A percentile compares a stretch with the other conserved stretches of the same genome.
phyloP scores from a whole-genome alignment of 1,140 invertebrate species.

The Rhopalosiphum padi region DNA sequence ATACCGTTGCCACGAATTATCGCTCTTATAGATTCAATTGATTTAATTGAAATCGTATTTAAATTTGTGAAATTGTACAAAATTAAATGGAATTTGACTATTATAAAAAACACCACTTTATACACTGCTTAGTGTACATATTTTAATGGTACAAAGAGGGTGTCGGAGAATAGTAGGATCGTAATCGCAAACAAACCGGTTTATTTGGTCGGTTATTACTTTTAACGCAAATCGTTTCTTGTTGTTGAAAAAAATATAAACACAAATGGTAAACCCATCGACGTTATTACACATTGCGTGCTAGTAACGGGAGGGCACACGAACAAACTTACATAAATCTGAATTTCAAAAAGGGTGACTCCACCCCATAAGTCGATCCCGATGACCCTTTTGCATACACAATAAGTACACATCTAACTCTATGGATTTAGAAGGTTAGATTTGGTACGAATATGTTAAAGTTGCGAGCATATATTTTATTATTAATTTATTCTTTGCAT shows the following conservation, averaged over 20 bases:
- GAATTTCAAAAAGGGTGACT: conserved; percentile 43
- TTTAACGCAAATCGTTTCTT: background rate
- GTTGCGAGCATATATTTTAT: background rate
- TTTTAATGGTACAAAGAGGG: conserved; percentile 22
- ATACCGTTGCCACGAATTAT: background rate
- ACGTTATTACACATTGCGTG: conserved; percentile 6
- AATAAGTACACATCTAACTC: background rate
- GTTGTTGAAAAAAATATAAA: conserved; percentile 15
- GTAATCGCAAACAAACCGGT: conserved; percentile 19
- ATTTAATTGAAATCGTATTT: background rate
- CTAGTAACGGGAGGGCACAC: background rate
- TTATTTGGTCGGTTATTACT: background rate
- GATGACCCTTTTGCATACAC: conserved; percentile 43
- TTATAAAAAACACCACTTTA: background rate
- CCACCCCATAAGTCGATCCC: conserved; percentile 28
- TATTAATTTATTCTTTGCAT: background rate
- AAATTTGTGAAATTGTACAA: background rate
- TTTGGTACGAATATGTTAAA: background rate
- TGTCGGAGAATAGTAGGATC: background rate
- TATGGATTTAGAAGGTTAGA: background rate
- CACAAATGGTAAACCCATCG: conserved; percentile 15
- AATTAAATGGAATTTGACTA: background rate
- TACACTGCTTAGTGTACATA: background rate
- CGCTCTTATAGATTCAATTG: background rate
- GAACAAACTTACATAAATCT: conserved; percentile 35